phyloP scores from a whole-genome alignment of 2,113 vertebrate species.

The Oryzias javanicus region DNA sequence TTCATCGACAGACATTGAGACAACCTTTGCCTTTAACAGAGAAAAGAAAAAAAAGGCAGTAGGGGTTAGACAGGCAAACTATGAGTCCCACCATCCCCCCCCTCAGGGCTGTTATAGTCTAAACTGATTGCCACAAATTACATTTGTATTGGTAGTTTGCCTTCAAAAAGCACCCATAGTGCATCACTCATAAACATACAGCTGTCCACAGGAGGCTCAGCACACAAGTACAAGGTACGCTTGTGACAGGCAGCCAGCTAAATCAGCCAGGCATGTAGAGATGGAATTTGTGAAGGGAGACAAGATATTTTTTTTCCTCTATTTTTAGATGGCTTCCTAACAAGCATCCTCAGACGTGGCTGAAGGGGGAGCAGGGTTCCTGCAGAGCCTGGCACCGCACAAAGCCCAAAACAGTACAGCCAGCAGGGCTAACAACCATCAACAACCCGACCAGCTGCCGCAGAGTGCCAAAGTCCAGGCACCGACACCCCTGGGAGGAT shows the following conservation, averaged over 20 bases:
- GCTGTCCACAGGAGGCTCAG: constrained; percentile 18
- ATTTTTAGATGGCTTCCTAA: constrained; percentile 71
- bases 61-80: too few relatives aligned
- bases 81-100: too few relatives aligned
- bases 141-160: constrained; percentile 32
- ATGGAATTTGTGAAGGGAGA: constrained; percentile 64
- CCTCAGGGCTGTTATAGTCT: constrained; percentile 5
- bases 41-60: too few relatives aligned
- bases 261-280: constrained; percentile 65
- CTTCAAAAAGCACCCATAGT: constrained; percentile 32
- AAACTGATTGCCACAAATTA: constrained; percentile 39
- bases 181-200: constrained; percentile 28
- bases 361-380: constrained; percentile 63
- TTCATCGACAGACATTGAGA: too few relatives aligned
- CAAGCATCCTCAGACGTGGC: constrained; percentile 67
- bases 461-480: constrained; percentile 67
- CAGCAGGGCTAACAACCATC: constrained; percentile 72
- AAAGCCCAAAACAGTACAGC: constrained; percentile 65
- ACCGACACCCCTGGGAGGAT: constrained; percentile 62
- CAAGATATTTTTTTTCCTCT: constrained; percentile 65
- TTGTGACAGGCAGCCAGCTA: constrained; percentile 46
- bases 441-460: constrained; percentile 73
- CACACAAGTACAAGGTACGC: constrained; percentile 57
- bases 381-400: constrained; percentile 69
- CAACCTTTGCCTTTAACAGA: too few relatives aligned